Conservation (phyloP, 2,888 invertebrate species). For the Zygogramma bicolorata region DNA sequence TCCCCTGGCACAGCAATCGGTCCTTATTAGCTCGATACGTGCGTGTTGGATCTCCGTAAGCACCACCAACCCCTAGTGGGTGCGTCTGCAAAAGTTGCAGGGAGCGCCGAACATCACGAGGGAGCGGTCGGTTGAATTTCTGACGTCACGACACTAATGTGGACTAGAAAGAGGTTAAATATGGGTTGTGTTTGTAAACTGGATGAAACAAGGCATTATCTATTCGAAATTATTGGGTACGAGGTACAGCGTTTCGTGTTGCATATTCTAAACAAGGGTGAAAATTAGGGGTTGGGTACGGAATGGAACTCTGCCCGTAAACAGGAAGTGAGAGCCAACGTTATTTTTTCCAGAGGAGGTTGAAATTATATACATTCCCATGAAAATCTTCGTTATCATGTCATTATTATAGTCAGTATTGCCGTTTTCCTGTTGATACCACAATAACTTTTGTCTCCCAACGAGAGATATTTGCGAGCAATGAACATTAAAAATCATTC, state of each 20-base stretch:
- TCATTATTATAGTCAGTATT: too few species aligned
- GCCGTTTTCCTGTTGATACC: too few species aligned
- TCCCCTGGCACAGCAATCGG: not conserved
- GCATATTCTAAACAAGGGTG: not conserved
- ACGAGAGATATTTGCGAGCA: too few species aligned
- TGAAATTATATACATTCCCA: too few species aligned
- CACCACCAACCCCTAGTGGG: conserved; percentile 22
- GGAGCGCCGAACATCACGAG: conserved; percentile 34
- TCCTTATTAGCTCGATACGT: conserved; percentile 1
- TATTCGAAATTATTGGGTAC: conserved; percentile 22
- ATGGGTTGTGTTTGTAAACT: conserved; percentile 14
- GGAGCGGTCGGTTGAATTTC: conserved; percentile 35
- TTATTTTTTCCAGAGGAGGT: not conserved
- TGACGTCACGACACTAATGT: conserved; percentile 16
- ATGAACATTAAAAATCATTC: too few species aligned
- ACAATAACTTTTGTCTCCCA: too few species aligned
- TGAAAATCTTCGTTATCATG: too few species aligned
- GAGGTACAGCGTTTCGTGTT: conserved; percentile 16
- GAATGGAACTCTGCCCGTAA: not conserved
- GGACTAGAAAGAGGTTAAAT: conserved; percentile 3
- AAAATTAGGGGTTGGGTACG: not conserved
- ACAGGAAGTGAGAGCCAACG: not conserved
- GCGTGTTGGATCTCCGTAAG: conserved; percentile 23
- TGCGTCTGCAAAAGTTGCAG: conserved; percentile 29
- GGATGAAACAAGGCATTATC: conserved; percentile 12